A percentile compares a stretch with the other conserved stretches of the same genome.
phyloP scores from a whole-genome alignment of 92 coral and sea anemone genomes.

The Epizoanthus stellaris region DNA sequence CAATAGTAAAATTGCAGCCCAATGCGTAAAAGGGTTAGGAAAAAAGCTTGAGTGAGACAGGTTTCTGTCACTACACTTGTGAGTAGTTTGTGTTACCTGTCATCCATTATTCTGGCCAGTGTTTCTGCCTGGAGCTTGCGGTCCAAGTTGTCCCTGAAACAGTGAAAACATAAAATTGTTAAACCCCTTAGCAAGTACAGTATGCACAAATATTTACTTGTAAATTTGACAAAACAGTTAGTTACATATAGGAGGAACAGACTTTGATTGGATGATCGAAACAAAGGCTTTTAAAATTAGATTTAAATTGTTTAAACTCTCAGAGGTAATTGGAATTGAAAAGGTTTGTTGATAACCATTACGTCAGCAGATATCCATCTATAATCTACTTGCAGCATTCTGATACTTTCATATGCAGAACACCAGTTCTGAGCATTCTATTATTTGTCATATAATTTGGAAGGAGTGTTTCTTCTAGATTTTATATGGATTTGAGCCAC shows the following conservation, averaged over 20 bases:
- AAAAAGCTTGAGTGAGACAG: not conserved
- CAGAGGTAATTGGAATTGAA: too few species aligned
- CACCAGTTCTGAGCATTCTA: not conserved
- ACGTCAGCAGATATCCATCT: not conserved
- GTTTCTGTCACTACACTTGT: not conserved
- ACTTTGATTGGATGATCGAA: too few species aligned
- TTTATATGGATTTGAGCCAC: too few species aligned
- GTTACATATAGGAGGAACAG: not conserved
- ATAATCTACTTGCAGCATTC: not conserved
- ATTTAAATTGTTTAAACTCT: too few species aligned
- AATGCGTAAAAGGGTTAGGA: too few species aligned
- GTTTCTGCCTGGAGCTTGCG: constrained; percentile 92
- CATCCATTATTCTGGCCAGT: constrained; percentile 83
- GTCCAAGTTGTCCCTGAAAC: constrained; percentile 87
- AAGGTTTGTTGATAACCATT: too few species aligned
- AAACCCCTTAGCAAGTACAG: not conserved
- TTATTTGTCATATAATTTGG: too few species aligned
- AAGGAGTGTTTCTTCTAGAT: too few species aligned
- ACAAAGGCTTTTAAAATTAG: too few species aligned
- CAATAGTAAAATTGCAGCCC: too few species aligned
- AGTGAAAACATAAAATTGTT: not conserved
- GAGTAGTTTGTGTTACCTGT: constrained; percentile 58
- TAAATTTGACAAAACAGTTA: not conserved
- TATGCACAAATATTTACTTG: too few species aligned
- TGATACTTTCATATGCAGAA: too few species aligned